phyloP scores from a whole-genome alignment of 1,140 invertebrate genomes.

The Drosophila littoralis region DNA sequence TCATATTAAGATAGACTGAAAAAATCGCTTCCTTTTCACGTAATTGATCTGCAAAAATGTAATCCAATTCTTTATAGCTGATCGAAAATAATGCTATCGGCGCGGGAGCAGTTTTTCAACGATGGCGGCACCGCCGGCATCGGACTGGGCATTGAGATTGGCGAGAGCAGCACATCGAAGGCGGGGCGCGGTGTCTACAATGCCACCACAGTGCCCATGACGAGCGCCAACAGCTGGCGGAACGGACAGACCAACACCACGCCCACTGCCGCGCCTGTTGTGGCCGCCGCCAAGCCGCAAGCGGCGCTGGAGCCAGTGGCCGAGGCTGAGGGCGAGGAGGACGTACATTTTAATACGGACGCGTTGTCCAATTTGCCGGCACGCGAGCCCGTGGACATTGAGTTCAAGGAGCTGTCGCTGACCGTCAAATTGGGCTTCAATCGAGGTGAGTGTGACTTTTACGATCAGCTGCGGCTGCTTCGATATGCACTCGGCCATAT shows the following conservation, averaged over 20 bases:
- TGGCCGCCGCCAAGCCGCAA: constrained; percentile 8
- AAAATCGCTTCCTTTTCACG: neutral
- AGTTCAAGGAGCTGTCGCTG: constrained; percentile 89
- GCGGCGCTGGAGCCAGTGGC: constrained; percentile 51
- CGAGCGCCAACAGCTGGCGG: constrained; percentile 44
- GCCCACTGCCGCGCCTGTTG: neutral
- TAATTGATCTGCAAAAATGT: neutral
- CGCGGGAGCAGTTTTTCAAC: constrained; percentile 75
- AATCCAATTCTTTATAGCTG: constrained; percentile 32
- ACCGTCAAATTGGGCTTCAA: constrained; percentile 89
- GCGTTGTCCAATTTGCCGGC: constrained; percentile 85
- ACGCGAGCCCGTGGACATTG: constrained; percentile 88
- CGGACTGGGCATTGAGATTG: constrained; percentile 70
- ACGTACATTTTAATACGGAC: constrained; percentile 50
- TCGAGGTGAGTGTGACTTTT: constrained; percentile 86
- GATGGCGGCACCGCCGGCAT: constrained; percentile 58
- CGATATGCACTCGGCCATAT: constrained; percentile 21
- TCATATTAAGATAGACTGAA: no score
- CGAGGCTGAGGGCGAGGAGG: constrained; percentile 56
- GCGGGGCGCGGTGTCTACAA: constrained; percentile 65
- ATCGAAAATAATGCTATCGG: constrained; percentile 63
- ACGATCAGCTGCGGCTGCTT: constrained; percentile 6
- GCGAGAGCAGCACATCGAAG: constrained; percentile 37
- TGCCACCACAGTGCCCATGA: constrained; percentile 74
- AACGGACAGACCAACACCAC: constrained; percentile 41